Evolutionary conservation across 2,113 vertebrate species (phyloP).

Genomic region (Nematolebias whitei): DNA sequence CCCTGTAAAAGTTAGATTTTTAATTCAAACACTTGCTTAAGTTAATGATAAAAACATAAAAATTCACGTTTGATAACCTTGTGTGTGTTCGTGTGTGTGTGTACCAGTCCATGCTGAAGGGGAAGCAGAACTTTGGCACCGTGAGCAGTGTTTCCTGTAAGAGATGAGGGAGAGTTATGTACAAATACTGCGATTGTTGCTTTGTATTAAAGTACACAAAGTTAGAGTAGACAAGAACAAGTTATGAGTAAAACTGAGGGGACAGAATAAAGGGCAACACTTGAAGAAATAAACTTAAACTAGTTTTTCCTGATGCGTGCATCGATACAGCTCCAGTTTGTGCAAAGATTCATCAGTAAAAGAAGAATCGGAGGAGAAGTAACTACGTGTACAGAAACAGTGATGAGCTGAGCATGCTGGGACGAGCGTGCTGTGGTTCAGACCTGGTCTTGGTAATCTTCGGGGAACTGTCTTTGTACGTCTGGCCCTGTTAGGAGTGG

Average conservation of each 20-base stretch:
- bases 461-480: slow-evolving; percentile 91
- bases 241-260: background rate
- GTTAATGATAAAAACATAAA: too few species aligned
- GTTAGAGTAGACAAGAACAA: background rate
- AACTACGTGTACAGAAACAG: background rate
- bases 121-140: slow-evolving; percentile 97
- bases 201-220: background rate
- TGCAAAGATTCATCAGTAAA: background rate
- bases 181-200: background rate
- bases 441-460: slow-evolving; percentile 95
- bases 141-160: slow-evolving; percentile 95
- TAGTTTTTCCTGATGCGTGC: background rate
- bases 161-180: slow-evolving; percentile 4
- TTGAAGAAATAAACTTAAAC: background rate
- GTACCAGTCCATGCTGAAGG: slow-evolving; percentile 95
- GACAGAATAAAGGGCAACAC: background rate
- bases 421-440: slow-evolving; percentile 62
- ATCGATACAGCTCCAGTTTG: background rate
- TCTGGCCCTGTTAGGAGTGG: slow-evolving; percentile 91
- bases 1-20: too few species aligned
- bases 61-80: too few species aligned
- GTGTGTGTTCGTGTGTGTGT: too few species aligned
- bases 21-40: too few species aligned
- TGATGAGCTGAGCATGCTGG: background rate
- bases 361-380: too few species aligned